Conservation (phyloP, 2,113 vertebrate species). For the Tinamus guttatus region DNA sequence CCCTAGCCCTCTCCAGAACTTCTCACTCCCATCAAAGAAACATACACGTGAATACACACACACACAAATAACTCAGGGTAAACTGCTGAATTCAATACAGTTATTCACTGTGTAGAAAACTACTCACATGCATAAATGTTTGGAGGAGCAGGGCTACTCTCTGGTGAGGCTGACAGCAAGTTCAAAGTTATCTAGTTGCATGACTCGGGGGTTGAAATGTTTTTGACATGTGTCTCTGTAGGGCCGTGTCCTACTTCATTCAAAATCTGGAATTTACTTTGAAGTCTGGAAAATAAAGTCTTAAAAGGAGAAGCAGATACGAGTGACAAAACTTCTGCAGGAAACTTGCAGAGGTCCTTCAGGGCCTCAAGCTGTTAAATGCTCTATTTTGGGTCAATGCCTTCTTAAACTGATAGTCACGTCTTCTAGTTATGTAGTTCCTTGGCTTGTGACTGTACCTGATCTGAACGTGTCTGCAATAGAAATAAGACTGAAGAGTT, state of each 20-base stretch:
- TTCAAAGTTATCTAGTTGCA: neutral
- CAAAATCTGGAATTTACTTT: slow-evolving; percentile 7
- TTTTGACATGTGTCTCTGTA: neutral
- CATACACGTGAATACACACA: neutral
- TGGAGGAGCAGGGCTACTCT: neutral
- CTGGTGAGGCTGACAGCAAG: neutral
- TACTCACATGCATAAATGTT: neutral
- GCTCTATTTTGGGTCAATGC: neutral
- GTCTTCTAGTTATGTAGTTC: neutral
- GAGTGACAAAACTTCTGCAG: neutral
- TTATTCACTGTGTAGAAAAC: neutral
- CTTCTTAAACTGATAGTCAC: neutral
- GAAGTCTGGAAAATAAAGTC: neutral
- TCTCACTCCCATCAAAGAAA: slow-evolving; percentile 18
- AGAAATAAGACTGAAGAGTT: neutral
- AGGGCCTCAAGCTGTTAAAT: neutral
- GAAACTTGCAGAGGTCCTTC: neutral
- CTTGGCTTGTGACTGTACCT: neutral
- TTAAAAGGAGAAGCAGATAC: neutral
- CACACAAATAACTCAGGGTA: neutral
- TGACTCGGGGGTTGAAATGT: neutral
- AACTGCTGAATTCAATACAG: neutral
- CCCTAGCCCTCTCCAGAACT: neutral
- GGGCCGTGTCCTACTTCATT: neutral
- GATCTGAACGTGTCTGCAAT: neutral